Evolutionary conservation across 2,888 invertebrate species (phyloP), one percentile per base, ranked within the genome.

Genomic region (Copidosoma aretas): DNA sequence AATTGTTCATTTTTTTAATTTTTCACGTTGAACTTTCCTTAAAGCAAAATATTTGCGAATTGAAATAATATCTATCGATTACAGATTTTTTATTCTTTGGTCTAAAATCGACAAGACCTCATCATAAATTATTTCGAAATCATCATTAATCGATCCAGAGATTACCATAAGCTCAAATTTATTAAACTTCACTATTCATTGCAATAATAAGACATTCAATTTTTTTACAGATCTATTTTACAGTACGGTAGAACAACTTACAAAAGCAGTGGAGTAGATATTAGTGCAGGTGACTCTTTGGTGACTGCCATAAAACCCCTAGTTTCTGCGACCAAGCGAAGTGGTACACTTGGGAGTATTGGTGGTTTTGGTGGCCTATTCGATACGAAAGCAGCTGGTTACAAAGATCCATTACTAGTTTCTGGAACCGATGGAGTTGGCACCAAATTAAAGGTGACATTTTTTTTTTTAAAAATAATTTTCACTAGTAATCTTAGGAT

Each of bases 381-480:
- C 85, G 96, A 97, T 79, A 84, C 92, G 19, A 91, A 91, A 64
- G 90, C 90, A 10, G 91, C 91, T 75, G 89, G 87, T 60, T 90
- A 91, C 74, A 88, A 88, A 74, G 93, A 95, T 81, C 95, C 97
- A 0, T 87, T 97, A 22, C 85, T 99, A 1, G 95, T 98, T 19
- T 94, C 97, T 72, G 95, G 96, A 0, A 95, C 97, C 0, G 97
- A 97, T 80, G 98, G 98, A 0, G 97, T 99, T 53, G 98, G 98
- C 1, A 96, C 98, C 8, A 99, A 99, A 84, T 87, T 99, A 1
- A 95, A 95, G 87, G 94, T 95, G 78, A 75, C 1, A 56, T 21
- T 62, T 51, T 32, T 57, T 32, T 15, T 24, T 24, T 1, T 24
- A 24, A 54, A 10, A 14, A 14, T 10, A 8, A 25, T 54, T 21